phyloP scores from a whole-genome alignment of 2,113 vertebrate genomes.

The Cariama cristata region DNA sequence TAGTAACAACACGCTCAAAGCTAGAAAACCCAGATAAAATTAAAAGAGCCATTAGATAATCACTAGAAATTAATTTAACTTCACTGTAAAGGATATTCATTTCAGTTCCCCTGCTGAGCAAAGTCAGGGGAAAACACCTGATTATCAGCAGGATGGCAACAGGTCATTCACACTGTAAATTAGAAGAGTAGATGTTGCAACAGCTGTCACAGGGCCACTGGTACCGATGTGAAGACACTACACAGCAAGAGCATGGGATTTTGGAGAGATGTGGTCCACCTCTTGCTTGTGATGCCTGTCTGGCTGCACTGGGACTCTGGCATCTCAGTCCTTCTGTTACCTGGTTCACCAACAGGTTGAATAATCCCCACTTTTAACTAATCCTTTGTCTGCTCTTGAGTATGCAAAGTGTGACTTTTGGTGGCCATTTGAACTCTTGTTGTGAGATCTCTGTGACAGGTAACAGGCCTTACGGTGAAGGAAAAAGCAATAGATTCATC shows the following conservation, averaged over 20 bases:
- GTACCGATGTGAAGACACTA: not conserved
- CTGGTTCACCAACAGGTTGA: not conserved
- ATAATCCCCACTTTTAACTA: not conserved
- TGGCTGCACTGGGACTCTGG: not conserved
- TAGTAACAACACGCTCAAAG: not conserved
- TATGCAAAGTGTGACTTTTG: not conserved
- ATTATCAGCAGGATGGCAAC: not conserved
- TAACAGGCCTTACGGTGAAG: not conserved
- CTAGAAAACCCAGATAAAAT: not conserved
- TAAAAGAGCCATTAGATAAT: not conserved
- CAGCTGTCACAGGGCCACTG: not conserved
- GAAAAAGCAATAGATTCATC: constrained; percentile 69
- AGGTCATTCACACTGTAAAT: not conserved
- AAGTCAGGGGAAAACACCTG: not conserved
- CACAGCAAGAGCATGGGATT: not conserved
- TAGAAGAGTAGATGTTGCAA: not conserved
- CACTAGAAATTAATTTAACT: not conserved
- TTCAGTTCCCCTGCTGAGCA: not conserved
- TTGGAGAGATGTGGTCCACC: not conserved
- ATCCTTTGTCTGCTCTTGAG: not conserved
- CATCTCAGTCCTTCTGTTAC: not conserved
- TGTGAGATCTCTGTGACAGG: constrained; percentile 1
- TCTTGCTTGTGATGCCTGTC: not conserved
- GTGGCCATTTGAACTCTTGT: constrained; percentile 24
- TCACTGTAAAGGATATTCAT: not conserved